A percentile compares a stretch with the other conserved stretches of the same genome.
phyloP scores from a whole-genome alignment of 2,888 invertebrate genomes.

The Macrophya annulata region DNA sequence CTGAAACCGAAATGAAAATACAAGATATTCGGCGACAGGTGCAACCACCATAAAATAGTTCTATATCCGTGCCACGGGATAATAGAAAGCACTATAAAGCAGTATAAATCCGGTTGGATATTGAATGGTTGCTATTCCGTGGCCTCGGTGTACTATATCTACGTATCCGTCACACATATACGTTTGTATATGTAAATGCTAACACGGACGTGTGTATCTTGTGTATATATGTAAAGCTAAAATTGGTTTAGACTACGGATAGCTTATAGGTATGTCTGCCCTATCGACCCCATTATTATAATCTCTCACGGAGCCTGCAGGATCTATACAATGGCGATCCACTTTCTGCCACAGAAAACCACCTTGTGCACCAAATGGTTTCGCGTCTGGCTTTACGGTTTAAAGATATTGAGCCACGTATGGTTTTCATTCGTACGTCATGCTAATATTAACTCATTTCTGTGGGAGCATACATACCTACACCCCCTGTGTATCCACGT shows the following conservation, averaged over 20 bases:
- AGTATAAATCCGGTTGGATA: conserved; percentile 59
- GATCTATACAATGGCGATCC: conserved; percentile 46
- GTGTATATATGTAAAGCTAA: conserved; percentile 24
- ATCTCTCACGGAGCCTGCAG: conserved; percentile 43
- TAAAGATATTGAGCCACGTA: conserved; percentile 46
- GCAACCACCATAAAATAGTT: conserved; percentile 58
- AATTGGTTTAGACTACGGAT: conserved; percentile 49
- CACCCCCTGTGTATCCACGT: background rate
- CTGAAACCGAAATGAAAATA: conserved; percentile 57
- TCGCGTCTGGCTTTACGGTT: conserved; percentile 43
- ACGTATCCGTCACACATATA: conserved; percentile 47
- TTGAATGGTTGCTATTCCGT: conserved; percentile 58
- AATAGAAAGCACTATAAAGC: conserved; percentile 58
- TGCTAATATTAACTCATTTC: conserved; percentile 52
- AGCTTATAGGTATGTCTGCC: conserved; percentile 39
- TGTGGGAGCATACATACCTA: background rate
- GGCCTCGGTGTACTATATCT: conserved; percentile 44
- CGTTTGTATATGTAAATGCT: conserved; percentile 9
- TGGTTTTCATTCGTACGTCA: conserved; percentile 53
- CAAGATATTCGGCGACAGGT: conserved; percentile 59
- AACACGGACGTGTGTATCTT: background rate
- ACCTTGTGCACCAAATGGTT: conserved; percentile 52
- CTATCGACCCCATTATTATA: conserved; percentile 55
- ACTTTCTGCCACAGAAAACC: conserved; percentile 36
- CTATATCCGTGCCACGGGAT: conserved; percentile 57